A percentile compares a stretch with the other conserved stretches of the same genome.
Evolutionary conservation across 92 coral and sea anemone genomes (phyloP).

Genomic region (Siderastrea radians): DNA sequence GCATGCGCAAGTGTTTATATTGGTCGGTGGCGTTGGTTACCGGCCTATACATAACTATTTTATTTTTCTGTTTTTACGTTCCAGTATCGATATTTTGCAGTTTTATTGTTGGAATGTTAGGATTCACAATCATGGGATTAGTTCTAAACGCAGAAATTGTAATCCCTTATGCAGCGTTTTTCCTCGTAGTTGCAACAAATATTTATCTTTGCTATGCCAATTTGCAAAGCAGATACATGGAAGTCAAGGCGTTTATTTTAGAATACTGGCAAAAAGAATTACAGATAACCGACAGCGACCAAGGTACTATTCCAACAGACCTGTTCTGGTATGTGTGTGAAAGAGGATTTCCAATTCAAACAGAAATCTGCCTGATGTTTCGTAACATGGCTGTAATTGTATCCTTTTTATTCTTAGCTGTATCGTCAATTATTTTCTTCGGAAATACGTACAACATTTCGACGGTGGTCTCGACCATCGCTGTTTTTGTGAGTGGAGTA

Average conservation of each 20-base stretch:
- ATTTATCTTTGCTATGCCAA: conserved; percentile 1
- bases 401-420: neutral
- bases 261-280: conserved; percentile 20
- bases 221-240: neutral
- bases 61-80: neutral
- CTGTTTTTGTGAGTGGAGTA: conserved; percentile 9
- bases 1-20: neutral
- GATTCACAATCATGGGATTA: conserved; percentile 18
- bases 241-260: neutral
- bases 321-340: conserved; percentile 24
- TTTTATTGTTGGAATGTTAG: neutral
- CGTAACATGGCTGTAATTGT: conserved; percentile 8
- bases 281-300: neutral
- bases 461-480: conserved; percentile 2
- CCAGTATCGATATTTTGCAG: neutral
- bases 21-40: neutral
- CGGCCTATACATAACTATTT: neutral
- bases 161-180: neutral
- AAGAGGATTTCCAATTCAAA: neutral
- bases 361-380: neutral
- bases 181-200: neutral
- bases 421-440: conserved; percentile 1
- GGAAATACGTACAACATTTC: conserved; percentile 12
- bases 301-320: conserved; percentile 6
- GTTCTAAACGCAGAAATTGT: conserved; percentile 9